Base-by-base conservation (phyloP, 2,113 vertebrate genomes). In the Corvus cornix region DNA sequence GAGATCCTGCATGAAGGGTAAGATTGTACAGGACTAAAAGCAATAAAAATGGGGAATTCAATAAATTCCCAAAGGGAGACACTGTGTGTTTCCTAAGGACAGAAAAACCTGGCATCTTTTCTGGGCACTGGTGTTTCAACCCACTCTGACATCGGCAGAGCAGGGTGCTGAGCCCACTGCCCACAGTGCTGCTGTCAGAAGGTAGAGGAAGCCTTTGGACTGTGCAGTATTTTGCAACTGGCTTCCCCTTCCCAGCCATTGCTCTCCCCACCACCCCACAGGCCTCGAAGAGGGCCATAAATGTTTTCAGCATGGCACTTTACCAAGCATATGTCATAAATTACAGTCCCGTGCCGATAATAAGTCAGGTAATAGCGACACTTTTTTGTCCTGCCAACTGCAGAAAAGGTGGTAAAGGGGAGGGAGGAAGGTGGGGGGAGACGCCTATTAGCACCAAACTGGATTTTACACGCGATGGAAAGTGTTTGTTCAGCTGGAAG, bases 401-500 rank as follows among this genome's bases (percentile, higher is more conserved):
- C 95, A 96, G 76, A 89, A 95, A 96, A 96, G 92, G 95, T 94
- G 93, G 95, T 92, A 95, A 81, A 91, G 59, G 52, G 82, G 76
- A 78, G 85, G 73, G 91, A 89, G 68, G 84, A 49, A 68, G 58
- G 93, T 1, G 20, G 73, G 72, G 89, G 89, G 58, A 69, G 89
- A 93, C 0, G 33, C 92, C 94, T 97, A 87, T 97, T 97, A 97
- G 96, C 94, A 87, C 91, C 82, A 90, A 83, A 89, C 92, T 96
- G 90, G 66, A 77, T 95, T 97, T 97, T 97, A 97, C 88, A 91
- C 1, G 4, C 16, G 3, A 83, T 85, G 93, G 89, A 95, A 96
- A 94, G 88, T 97, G 97, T 97, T 97, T 97, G 78, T 93, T 96
- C 97, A 97, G 97, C 95, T 97, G 97, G 91, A 95, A 90, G 77